Percentiles rank a stretch among this genome's conserved stretches.
These are phyloP conservation scores for Ochropleura plecta DNA, from an alignment of 2,888 invertebrate genomes.

Conservation along the genomic window DNA sequence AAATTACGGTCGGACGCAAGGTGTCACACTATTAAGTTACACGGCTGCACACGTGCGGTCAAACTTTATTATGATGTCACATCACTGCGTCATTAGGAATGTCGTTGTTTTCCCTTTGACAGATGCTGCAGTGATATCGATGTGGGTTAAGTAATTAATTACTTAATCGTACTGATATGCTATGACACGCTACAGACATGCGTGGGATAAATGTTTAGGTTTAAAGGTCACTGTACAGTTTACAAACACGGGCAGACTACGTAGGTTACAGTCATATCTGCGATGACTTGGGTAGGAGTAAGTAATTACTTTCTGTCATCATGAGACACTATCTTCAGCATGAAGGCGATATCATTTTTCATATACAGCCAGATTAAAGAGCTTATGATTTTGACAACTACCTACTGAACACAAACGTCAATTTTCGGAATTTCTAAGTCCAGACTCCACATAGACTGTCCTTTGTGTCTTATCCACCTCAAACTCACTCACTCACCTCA, in stretches of 20 bases:
- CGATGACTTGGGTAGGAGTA: neutral
- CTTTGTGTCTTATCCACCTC: neutral
- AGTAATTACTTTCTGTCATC: neutral
- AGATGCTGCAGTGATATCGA: constrained; percentile 41
- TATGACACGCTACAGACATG: constrained; percentile 46
- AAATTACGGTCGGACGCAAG: constrained; percentile 42
- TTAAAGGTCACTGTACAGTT: constrained; percentile 43
- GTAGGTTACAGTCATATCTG: constrained; percentile 19
- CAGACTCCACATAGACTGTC: too few species aligned
- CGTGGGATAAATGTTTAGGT: constrained; percentile 42
- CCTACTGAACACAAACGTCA: neutral
- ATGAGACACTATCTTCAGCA: neutral
- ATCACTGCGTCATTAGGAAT: constrained; percentile 46
- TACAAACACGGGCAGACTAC: constrained; percentile 30
- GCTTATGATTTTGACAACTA: neutral
- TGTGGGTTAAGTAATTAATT: constrained; percentile 43
- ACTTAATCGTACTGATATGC: constrained; percentile 40
- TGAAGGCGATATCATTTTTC: neutral
- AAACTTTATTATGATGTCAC: constrained; percentile 41
- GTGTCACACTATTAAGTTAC: constrained; percentile 30
- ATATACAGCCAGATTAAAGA: neutral
- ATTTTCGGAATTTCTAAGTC: neutral
- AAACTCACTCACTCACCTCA: neutral
- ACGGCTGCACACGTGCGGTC: constrained; percentile 32
- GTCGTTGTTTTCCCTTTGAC: constrained; percentile 43